Base-by-base conservation (phyloP, 2,888 invertebrate species). In the Cordilura impudica region DNA sequence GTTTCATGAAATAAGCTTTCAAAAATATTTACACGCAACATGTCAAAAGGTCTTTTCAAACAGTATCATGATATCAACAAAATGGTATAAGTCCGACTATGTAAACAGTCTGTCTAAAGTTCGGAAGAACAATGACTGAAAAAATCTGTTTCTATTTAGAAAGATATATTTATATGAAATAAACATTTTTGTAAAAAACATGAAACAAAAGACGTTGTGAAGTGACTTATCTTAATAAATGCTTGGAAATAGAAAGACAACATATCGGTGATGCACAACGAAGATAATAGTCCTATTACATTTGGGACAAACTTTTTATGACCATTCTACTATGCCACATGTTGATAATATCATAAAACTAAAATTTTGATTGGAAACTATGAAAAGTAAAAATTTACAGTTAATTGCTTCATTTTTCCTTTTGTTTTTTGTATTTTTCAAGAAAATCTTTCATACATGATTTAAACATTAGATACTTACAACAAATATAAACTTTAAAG, bases 11-110 rank as follows among this genome's bases (percentile, higher is more conserved):
- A 39, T 49, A 67, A 69, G 69, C 76, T 76, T 80, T 80, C 72
- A 77, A 80, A 80, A 80, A 60, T 65, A n/a, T n/a, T n/a, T n/a
- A 63, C 80, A 80, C 80, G 80, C 80, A 80, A 80, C 72, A 73
- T 72, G 76, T 76, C 76, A 80, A 80, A 76, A 80, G 72, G 80
- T 76, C 76, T 65, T 21, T 45, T 45, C 39, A 73, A 56, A 74
- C 65, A 74, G 60, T 69, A 49, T 35, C 29, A 53, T 21, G 21
- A 16, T 49, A 69, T 56, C 16, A 14, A 43, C 18, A 45, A 45
- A n/a, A 2, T 39, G 39, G n/a, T 51, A 19, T 19, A 60, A 70
- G 58, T 60, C 45, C 35, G 53, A 72, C 63, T 72, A 45, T 63
- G 54, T 49, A 66, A 73, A 73, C 73, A 60, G 73, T 66, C 66